Evolutionary conservation across 2,888 invertebrate genomes (phyloP).

Genomic region (Archaeoteleia sp.): DNA sequence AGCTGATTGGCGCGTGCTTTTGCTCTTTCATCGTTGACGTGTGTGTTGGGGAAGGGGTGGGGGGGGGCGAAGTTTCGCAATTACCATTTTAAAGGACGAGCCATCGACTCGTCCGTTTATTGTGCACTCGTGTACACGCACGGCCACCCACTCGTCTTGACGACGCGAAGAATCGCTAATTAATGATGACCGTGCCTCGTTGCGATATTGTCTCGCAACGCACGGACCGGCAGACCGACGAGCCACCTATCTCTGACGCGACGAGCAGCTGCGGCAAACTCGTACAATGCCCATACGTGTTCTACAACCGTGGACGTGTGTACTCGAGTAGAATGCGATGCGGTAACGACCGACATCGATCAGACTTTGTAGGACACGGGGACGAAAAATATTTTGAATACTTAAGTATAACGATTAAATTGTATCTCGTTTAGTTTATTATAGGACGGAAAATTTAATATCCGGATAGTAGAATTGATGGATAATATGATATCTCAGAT

Average conservation of each 20-base stretch:
- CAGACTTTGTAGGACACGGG: background rate
- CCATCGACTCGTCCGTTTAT: constrained; percentile 59
- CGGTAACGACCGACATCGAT: constrained; percentile 25
- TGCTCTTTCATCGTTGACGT: too few species aligned
- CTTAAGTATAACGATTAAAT: too few species aligned
- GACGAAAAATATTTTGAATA: too few species aligned
- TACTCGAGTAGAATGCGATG: constrained; percentile 16
- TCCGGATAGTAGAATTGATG: too few species aligned
- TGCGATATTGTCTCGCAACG: constrained; percentile 65
- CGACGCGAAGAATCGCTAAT: constrained; percentile 66
- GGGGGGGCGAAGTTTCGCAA: constrained; percentile 41
- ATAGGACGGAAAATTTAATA: too few species aligned
- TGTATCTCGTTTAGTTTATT: too few species aligned
- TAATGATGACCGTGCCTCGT: constrained; percentile 65
- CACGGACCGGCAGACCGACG: constrained; percentile 54
- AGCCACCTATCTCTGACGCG: constrained; percentile 63
- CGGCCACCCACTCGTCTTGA: constrained; percentile 64
- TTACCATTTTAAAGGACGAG: constrained; percentile 58
- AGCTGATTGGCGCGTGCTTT: too few species aligned
- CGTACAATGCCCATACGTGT: constrained; percentile 27
- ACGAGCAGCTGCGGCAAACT: constrained; percentile 40
- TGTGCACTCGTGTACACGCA: constrained; percentile 53
- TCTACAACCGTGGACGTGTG: constrained; percentile 20
- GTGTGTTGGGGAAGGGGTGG: too few species aligned
- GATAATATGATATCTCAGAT: too few species aligned